Evolutionary conservation across 1,140 invertebrate species (phyloP).

Genomic region (Aphaenogaster ashmeadi): DNA sequence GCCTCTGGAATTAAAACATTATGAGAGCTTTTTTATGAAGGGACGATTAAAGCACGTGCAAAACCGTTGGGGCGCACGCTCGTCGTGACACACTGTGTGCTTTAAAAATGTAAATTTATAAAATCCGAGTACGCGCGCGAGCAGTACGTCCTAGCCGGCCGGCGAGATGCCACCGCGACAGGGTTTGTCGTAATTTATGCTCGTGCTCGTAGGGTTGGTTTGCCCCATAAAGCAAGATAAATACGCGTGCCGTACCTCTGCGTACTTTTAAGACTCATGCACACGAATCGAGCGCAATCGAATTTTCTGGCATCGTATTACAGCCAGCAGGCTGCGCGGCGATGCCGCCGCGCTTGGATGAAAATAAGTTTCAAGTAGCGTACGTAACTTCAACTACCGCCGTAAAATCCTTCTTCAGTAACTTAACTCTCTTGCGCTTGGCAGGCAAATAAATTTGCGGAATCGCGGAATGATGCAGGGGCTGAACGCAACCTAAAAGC

Average conservation of each 20-base stretch:
- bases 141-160: conserved; percentile 51
- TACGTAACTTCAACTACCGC: conserved; percentile 34
- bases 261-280: conserved; percentile 56
- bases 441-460: conserved; percentile 50
- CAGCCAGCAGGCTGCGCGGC: too few relatives aligned
- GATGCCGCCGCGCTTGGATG: conserved; percentile 19
- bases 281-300: conserved; percentile 55
- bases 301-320: conserved; percentile 42
- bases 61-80: not conserved
- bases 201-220: conserved; percentile 71
- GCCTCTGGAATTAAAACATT: conserved; percentile 41
- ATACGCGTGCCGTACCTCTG: conserved; percentile 65
- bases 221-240: conserved; percentile 77
- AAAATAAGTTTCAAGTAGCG: conserved; percentile 47
- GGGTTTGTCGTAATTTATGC: conserved; percentile 74
- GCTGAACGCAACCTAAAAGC: conserved; percentile 60
- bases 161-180: conserved; percentile 52
- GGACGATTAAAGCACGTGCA: conserved; percentile 21
- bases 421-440: conserved; percentile 30
- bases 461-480: conserved; percentile 53
- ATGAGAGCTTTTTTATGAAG: conserved; percentile 19
- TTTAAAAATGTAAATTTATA: conserved; percentile 72
- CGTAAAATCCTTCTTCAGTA: conserved; percentile 46
- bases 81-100: conserved; percentile 8
- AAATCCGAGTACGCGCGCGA: conserved; percentile 64